Percentiles rank a stretch among this genome's conserved stretches.
Conservation (phyloP, 2,888 invertebrate species). For the Leptinotarsa tumamoca region DNA sequence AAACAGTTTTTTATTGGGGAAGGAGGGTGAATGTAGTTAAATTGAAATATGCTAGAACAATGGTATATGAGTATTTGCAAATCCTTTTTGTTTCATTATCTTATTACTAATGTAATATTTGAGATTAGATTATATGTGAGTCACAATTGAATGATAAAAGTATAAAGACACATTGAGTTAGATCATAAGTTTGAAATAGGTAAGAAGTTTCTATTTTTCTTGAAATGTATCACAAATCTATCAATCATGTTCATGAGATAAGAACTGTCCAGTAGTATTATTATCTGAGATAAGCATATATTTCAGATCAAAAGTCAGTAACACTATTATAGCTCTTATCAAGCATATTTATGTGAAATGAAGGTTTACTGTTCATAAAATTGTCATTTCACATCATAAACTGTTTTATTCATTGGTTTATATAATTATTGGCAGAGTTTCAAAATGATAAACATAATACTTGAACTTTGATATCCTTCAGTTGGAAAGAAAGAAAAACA, state of each 20-base stretch:
- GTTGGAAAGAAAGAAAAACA: too few relatives aligned
- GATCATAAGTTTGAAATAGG: not conserved
- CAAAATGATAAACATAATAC: too few relatives aligned
- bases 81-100: not conserved
- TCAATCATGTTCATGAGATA: not conserved
- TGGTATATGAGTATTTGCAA: not conserved
- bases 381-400: not conserved
- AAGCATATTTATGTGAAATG: not conserved
- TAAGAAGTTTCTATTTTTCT: not conserved
- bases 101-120: not conserved
- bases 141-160: too few relatives aligned
- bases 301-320: conserved; percentile 1
- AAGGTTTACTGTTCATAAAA: not conserved
- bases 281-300: not conserved
- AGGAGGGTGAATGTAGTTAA: too few relatives aligned
- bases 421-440: too few relatives aligned
- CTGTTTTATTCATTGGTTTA: not conserved
- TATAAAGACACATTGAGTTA: too few relatives aligned
- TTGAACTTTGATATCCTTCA: too few relatives aligned
- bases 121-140: too few relatives aligned
- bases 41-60: not conserved
- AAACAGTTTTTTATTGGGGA: not conserved
- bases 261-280: not conserved
- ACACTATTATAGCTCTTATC: not conserved
- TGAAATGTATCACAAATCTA: not conserved